phyloP scores from a whole-genome alignment of 2,113 vertebrate species.

The Diglossa brunneiventris region DNA sequence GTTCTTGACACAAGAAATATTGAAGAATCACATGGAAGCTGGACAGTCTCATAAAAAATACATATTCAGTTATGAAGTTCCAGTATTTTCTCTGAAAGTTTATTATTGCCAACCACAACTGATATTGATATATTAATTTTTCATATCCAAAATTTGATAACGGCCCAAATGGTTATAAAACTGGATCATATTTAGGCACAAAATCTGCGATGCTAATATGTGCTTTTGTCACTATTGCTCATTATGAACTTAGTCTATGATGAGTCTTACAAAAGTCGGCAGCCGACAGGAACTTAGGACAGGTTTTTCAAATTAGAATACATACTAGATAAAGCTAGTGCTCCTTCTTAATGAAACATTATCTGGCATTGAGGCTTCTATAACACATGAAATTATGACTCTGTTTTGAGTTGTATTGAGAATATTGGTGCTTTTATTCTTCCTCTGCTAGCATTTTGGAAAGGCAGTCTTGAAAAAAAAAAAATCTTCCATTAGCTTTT shows the following conservation, averaged over 20 bases:
- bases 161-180: not conserved
- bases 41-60: not conserved
- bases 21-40: not conserved
- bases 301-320: not conserved
- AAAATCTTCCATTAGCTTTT: not conserved
- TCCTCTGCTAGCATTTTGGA: not conserved
- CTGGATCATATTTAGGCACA: not conserved
- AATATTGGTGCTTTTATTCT: not conserved
- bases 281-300: not conserved
- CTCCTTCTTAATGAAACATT: not conserved
- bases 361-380: not conserved
- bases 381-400: not conserved
- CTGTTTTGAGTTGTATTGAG: not conserved
- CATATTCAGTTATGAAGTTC: not conserved
- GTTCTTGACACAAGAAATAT: not conserved
- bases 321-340: not conserved
- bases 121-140: not conserved
- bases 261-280: not conserved
- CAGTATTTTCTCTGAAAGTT: not conserved
- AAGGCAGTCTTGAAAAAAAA: not conserved
- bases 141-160: not conserved
- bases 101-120: not conserved
- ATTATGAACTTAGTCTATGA: not conserved
- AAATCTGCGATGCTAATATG: not conserved
- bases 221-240: not conserved